Conservation (phyloP, 2,113 vertebrate species). For the Urocolius indicus region DNA sequence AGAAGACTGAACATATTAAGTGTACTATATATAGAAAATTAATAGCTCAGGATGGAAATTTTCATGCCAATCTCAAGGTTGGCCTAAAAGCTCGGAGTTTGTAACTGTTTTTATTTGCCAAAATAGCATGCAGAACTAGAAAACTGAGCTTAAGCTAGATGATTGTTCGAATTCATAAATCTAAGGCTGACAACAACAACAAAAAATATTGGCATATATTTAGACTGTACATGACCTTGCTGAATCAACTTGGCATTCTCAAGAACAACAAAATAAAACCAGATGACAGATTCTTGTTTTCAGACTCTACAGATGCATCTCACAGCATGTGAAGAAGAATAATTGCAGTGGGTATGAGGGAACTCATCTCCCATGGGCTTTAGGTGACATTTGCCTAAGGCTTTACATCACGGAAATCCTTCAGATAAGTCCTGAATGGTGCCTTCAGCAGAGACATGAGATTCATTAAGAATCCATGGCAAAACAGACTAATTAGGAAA, state of each 20-base stretch:
- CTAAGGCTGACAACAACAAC: slow-evolving; percentile 46
- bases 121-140: slow-evolving; percentile 33
- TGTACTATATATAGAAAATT: not conserved
- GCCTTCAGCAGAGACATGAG: not conserved
- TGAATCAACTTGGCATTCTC: slow-evolving; percentile 48
- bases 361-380: not conserved
- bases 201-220: slow-evolving; percentile 28
- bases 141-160: slow-evolving; percentile 30
- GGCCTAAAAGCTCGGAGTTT: slow-evolving; percentile 22
- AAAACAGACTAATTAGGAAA: not conserved
- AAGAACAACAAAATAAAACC: slow-evolving; percentile 46
- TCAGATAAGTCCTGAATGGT: not conserved
- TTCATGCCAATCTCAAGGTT: slow-evolving; percentile 33
- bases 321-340: not conserved
- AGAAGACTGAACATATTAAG: not conserved
- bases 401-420: not conserved
- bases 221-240: slow-evolving; percentile 43
- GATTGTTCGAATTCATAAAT: slow-evolving; percentile 55
- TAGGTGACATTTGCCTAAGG: not conserved
- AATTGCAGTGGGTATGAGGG: not conserved
- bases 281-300: slow-evolving; percentile 47
- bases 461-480: not conserved
- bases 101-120: slow-evolving; percentile 13
- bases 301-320: not conserved
- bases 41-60: not conserved